Evolutionary conservation across 2,797 vertebrate species (phyloP).

Genomic region (Hyperoplus immaculatus): DNA sequence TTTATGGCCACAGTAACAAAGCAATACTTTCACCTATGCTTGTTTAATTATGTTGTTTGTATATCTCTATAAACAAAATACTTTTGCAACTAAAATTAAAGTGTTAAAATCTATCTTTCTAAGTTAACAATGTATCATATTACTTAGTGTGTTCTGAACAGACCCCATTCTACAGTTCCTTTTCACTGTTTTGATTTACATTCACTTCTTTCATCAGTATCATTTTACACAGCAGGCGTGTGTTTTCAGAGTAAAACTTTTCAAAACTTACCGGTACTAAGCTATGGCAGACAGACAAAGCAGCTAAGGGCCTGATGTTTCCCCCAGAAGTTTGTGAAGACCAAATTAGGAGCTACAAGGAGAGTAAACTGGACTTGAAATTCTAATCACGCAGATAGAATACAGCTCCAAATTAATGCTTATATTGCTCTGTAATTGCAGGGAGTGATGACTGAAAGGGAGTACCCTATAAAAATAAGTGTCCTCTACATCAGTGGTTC

Average conservation of each 20-base stretch:
- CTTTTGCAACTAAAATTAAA: background rate
- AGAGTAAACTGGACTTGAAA: background rate
- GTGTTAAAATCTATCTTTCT: background rate
- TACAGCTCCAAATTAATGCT: background rate
- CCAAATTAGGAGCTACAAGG: background rate
- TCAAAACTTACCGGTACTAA: background rate
- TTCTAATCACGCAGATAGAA: background rate
- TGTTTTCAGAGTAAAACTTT: background rate
- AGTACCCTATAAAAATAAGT: constrained; percentile 5
- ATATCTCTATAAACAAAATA: background rate
- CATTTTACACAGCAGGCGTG: background rate
- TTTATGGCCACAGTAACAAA: background rate
- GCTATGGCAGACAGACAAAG: background rate
- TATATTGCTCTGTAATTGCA: background rate
- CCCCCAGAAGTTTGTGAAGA: background rate
- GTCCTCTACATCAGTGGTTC: background rate
- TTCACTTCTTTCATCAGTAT: background rate
- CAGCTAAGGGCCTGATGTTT: background rate
- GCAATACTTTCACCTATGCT: background rate
- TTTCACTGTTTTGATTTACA: background rate
- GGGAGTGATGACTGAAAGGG: background rate
- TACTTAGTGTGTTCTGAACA: background rate
- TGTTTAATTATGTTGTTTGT: background rate
- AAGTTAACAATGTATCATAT: background rate
- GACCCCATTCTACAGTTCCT: background rate